These are phyloP conservation scores for Alviniconcha strummeri DNA, from an alignment of 2,888 invertebrate genomes.

Conservation along the genomic window DNA sequence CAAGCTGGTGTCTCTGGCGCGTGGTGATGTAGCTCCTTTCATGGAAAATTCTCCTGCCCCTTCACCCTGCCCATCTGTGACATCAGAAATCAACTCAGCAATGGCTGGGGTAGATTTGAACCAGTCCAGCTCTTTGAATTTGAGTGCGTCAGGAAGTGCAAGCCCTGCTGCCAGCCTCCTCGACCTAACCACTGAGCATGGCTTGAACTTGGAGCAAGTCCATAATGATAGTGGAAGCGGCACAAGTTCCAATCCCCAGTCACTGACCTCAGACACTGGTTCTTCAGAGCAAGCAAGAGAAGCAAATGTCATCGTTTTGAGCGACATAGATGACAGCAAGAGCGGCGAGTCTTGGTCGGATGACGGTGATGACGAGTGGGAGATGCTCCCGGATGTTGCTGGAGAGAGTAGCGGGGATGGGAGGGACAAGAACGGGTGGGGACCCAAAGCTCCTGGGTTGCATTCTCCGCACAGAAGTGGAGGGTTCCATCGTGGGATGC, in stretches of 20 bases:
- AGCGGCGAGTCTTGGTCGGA: conserved; percentile 7
- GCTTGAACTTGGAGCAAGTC: no score
- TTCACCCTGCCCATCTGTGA: conserved; percentile 9
- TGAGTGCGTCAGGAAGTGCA: background rate
- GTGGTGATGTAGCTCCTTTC: background rate
- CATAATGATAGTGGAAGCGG: no score
- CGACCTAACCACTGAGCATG: background rate
- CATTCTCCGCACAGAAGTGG: no score
- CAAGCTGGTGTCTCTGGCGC: conserved; percentile 9
- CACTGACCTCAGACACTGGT: background rate
- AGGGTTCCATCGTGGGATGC: no score
- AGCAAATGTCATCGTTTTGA: background rate
- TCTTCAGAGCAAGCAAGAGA: background rate
- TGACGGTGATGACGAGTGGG: conserved; percentile 19
- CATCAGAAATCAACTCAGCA: conserved; percentile 23
- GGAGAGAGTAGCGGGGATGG: background rate
- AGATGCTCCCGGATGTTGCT: background rate
- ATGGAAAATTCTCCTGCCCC: conserved; percentile 13
- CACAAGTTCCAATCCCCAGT: background rate
- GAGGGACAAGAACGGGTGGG: background rate
- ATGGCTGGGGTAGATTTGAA: conserved; percentile 18
- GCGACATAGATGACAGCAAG: background rate
- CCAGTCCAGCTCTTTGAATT: background rate
- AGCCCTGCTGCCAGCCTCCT: background rate
- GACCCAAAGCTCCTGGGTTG: no score